phyloP scores from a whole-genome alignment of 1,140 invertebrate genomes.

The Drosophila kanapiae region DNA sequence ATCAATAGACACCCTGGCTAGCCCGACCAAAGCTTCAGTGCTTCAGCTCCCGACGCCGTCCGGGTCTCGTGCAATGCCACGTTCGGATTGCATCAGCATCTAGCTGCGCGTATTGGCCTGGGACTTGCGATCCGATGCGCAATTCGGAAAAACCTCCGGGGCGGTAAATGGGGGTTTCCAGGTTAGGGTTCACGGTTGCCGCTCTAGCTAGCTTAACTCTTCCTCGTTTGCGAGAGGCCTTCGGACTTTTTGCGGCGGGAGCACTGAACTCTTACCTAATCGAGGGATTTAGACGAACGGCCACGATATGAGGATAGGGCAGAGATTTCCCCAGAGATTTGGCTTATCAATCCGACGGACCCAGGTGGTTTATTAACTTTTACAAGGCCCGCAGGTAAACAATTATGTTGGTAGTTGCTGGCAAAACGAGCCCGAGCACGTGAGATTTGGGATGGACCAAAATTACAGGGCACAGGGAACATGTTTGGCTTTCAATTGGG shows the following conservation, averaged over 20 bases:
- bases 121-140: conserved; percentile 49
- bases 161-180: conserved; percentile 41
- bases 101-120: conserved; percentile 1
- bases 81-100: conserved; percentile 66
- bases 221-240: conserved; percentile 5
- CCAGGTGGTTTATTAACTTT: conserved; percentile 25
- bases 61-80: conserved; percentile 53
- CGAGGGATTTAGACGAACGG: not conserved
- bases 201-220: conserved; percentile 8
- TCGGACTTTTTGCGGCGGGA: not conserved
- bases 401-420: conserved; percentile 10
- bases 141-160: conserved; percentile 65
- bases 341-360: conserved; percentile 18
- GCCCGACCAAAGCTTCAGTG: conserved; percentile 1
- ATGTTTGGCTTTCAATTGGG: no score
- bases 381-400: conserved; percentile 39
- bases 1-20: conserved; percentile 44
- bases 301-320: not conserved
- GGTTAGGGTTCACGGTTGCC: conserved; percentile 44
- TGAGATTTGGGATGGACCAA: conserved; percentile 44
- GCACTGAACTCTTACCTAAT: conserved; percentile 33
- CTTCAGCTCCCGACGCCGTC: conserved; percentile 23
- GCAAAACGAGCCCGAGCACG: not conserved
- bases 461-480: not conserved
- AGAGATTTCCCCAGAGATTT: conserved; percentile 15